Conservation (phyloP, 92 coral and sea anemone genomes). For the Palythoa caribaeorum region DNA sequence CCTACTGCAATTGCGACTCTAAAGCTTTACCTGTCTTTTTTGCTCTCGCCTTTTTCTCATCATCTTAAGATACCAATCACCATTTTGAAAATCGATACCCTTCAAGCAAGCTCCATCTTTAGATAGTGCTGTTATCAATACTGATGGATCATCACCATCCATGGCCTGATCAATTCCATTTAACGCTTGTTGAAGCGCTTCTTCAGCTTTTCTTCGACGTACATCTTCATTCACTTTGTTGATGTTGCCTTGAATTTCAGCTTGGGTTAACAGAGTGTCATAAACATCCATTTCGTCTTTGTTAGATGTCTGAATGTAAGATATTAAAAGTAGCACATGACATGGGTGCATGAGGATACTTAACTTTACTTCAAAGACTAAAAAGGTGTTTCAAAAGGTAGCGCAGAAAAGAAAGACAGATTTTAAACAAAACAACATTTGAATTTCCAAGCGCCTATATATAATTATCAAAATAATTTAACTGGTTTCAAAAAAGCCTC, state of each 20-base stretch:
- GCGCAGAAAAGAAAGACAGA: too few species aligned
- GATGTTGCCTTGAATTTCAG: slow-evolving; percentile 96
- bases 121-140: slow-evolving; percentile 64
- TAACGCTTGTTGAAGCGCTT: slow-evolving; percentile 70
- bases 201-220: slow-evolving; percentile 77
- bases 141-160: slow-evolving; percentile 68
- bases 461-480: too few species aligned
- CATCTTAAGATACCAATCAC: slow-evolving; percentile 86
- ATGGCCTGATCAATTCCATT: slow-evolving; percentile 75
- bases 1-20: background rate
- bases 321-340: too few species aligned
- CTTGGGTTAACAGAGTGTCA: slow-evolving; percentile 93
- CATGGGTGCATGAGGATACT: too few species aligned
- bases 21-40: slow-evolving; percentile 75
- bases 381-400: too few species aligned
- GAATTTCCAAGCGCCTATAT: too few species aligned
- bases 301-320: slow-evolving; percentile 82
- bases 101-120: slow-evolving; percentile 73
- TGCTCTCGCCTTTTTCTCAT: slow-evolving; percentile 63
- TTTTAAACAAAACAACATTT: too few species aligned
- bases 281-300: slow-evolving; percentile 86
- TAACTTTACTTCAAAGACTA: background rate
- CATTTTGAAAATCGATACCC: slow-evolving; percentile 70
- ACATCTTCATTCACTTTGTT: slow-evolving; percentile 87
- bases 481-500: too few species aligned